Evolutionary conservation across 2,113 vertebrate species (phyloP), one percentile per base, ranked within the genome.

Genomic region (Coturnix japonica): DNA sequence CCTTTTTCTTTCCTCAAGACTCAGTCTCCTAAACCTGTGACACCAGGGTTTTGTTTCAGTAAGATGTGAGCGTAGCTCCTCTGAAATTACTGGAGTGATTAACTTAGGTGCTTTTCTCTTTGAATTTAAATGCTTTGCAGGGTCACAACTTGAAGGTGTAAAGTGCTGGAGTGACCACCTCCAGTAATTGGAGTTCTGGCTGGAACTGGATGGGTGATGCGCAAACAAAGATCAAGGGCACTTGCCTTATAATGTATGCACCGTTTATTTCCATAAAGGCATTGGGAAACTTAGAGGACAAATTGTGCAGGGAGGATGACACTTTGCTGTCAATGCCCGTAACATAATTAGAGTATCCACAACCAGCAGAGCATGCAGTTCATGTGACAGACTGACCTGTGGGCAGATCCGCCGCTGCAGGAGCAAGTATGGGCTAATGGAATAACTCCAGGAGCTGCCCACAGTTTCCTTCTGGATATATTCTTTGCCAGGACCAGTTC

Each of bases 291-390:
- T 89, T 88, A 0, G 77, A 85, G 77, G 90, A 79, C 63, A 94
- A 59, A 84, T 86, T 0, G 1, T 70, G 44, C 22, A 1, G 63
- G 59, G 81, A 79, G 54, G 81, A 19, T 93, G 89, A 84, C 54
- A 66, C 59, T 91, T 79, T 5, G 28, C 77, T 89, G 73, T 96
- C 93, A 88, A 44, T 54, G 74, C 77, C 88, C 39, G 26, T 94
- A 84, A 86, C 23, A 2, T 90, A 90, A 91, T 95, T 69, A 91
- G 66, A 70, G 54, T 84, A 93, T 95, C 92, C 1, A 2, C 87
- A 87, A 72, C 88, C 86, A 94, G 63, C 23, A 73, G 93, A 92
- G 63, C 84, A 79, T 92, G 89, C 77, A 93, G 91, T 92, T 93
- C 86, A 56, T 82, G 51, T 91, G 92, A 80, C 89, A 87, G 81